Evolutionary conservation across 1,140 invertebrate species (phyloP).

Genomic region (Trypoxylus dichotomus): DNA sequence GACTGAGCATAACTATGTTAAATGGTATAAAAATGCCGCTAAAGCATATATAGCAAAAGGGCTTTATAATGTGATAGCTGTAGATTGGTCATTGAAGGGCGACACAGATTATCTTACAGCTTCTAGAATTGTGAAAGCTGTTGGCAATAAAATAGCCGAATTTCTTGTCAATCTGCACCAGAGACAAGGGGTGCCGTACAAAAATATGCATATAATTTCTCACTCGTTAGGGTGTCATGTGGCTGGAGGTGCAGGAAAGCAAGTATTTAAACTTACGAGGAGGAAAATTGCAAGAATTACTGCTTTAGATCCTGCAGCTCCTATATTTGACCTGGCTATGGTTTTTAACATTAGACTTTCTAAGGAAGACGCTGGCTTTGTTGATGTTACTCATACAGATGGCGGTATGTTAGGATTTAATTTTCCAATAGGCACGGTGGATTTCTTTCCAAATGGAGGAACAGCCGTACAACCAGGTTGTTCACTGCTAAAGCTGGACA

Average conservation of each 20-base stretch:
- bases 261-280: constrained; percentile 37
- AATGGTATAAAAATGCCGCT: constrained; percentile 51
- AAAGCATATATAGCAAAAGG: constrained; percentile 58
- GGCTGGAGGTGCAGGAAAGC: constrained; percentile 68
- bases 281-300: constrained; percentile 53
- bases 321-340: constrained; percentile 55
- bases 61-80: constrained; percentile 65
- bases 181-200: constrained; percentile 54
- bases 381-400: constrained; percentile 62
- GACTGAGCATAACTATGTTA: constrained; percentile 49
- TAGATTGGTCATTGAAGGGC: constrained; percentile 65
- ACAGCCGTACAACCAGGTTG: constrained; percentile 67
- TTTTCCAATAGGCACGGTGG: constrained; percentile 59
- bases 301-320: constrained; percentile 69
- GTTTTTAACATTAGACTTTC: not conserved
- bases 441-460: constrained; percentile 68
- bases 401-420: constrained; percentile 61
- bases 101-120: constrained; percentile 46
- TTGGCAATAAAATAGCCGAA: constrained; percentile 40
- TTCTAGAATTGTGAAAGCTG: constrained; percentile 41
- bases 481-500: constrained; percentile 37
- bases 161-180: constrained; percentile 25
- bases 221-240: constrained; percentile 78
- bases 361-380: constrained; percentile 50
- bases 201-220: constrained; percentile 68